Base-by-base conservation (phyloP, 1,140 invertebrate genomes). In the Helicoverpa zea region DNA sequence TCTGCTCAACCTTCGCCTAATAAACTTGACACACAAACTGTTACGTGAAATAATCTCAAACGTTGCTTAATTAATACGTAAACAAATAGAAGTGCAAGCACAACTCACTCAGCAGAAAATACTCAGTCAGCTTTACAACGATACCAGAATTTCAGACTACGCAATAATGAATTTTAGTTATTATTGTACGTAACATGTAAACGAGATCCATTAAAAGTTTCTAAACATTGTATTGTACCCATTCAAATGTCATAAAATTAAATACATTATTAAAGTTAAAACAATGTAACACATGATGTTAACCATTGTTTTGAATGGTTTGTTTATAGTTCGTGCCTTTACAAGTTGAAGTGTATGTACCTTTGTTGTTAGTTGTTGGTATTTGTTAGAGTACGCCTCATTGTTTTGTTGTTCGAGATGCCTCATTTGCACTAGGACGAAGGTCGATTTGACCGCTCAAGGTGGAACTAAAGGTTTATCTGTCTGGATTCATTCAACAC, bases 281-380 rank as follows among this genome's bases (percentile, higher is more conserved):
- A 73, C 63, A 68, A 58, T 63, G 18, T 61, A 76, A 51, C 47
- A 54, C 51, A 76, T 51, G 35, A 59, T 64, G 56, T 82, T 80
- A 80, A 80, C 83, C 84, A 87, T 84, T 85, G 76, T 79, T 85
- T 87, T 84, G 74, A 81, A 87, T 84, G 82, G 86, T 85, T 83
- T 83, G 47, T 85, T 86, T 84, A 77, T 86, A 68, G 64, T 82
- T 83, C 70, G 84, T 87, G 86, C 86, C 84, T 87, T 84, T 86
- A 83, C 74, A 85, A 66, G 77, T 82, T 83, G 74, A 80, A 78
- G 51, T 54, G 49, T 76, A 52, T 80, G 63, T 59, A 54, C 61
- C 56, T 80, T 74, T 72, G 54, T 74, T 72, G 54, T 84, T 77
- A 80, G 35, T 66, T 75, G 68, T 79, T 82, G 80, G 52, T 70